These are phyloP conservation scores for Melanotaenia boesemani DNA, from an alignment of 2,797 vertebrate species.

Conservation along the genomic window DNA sequence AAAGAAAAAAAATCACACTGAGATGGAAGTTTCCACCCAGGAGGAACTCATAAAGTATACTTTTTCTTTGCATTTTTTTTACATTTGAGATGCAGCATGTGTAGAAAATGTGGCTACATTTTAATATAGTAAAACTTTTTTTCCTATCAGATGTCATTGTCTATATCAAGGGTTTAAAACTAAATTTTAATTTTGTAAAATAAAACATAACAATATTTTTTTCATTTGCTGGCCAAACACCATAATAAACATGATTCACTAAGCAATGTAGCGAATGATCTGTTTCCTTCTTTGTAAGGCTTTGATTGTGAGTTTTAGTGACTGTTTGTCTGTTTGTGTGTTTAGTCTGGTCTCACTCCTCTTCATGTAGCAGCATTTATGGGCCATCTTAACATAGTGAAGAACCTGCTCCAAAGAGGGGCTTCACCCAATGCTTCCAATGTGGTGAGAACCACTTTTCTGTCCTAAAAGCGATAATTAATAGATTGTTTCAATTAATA, in stretches of 20 bases:
- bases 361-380: slow-evolving; percentile 97
- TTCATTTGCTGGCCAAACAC: not conserved
- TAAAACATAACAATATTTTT: not conserved
- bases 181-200: not conserved
- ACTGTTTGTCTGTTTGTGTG: slow-evolving; percentile 33
- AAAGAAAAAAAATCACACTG: not conserved
- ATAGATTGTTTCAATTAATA: slow-evolving; percentile 8
- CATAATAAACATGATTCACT: not conserved
- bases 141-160: not conserved
- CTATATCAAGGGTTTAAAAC: not conserved
- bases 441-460: slow-evolving; percentile 85
- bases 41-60: not conserved
- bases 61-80: not conserved
- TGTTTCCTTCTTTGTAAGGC: not conserved
- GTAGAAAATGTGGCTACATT: not conserved
- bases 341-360: slow-evolving; percentile 94
- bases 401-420: slow-evolving; percentile 91
- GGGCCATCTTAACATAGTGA: slow-evolving; percentile 95
- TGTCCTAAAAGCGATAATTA: not conserved
- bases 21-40: not conserved
- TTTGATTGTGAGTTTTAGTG: not conserved
- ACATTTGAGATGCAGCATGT: not conserved
- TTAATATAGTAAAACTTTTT: not conserved
- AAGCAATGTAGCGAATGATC: not conserved
- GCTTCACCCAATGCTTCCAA: slow-evolving; percentile 98